Evolutionary conservation across 2,888 invertebrate genomes (phyloP), one percentile per base, ranked within the genome.

Genomic region (Proisotoma minuta): DNA sequence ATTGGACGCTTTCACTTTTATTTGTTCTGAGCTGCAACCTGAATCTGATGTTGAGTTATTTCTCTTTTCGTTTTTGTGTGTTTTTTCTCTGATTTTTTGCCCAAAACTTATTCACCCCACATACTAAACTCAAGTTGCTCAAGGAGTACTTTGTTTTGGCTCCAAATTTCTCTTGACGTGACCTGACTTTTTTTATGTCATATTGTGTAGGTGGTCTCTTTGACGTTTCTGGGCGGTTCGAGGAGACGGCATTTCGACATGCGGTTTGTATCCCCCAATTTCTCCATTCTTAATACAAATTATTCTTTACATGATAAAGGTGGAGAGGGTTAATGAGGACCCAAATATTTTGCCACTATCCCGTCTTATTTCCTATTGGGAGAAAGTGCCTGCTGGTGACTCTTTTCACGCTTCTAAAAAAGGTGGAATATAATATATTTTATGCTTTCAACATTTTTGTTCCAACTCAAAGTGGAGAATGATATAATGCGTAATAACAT

Each of bases 351-450:
- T 92, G 75, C 88, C 90, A 27, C 82, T 91, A 76, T 90, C 91
- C 15, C 87, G 90, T 75, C 82, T 96, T 57, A 85, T 88, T 69
- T 91, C 91, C 28, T 91, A 92, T 81, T 89, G 93, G 65, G 92
- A 94, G 79, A 87, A 87, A 75, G 89, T 94, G 77, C 89, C 90
- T 57, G 88, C 91, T 1, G 90, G 91, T 76, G 95, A 96, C 79
- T 94, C 93, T 78, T 95, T 95, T 77, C 91, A 91, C 77, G 93
- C 95, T 56, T 91, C 93, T 20, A 93, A 93, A 81, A 84, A 91
- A 84, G 93, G 94, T 94, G 79, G 56, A 22, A 47, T 49, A 62
- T 34, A 8, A 34, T n/a, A n/a, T n/a, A n/a, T n/a, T n/a, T n/a
- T n/a, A n/a, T n/a, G n/a, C n/a, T n/a, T n/a, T n/a, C n/a, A n/a